These are phyloP conservation scores for Falco novaeseelandiae DNA, from an alignment of 2,797 vertebrate species.

Conservation along the genomic window DNA sequence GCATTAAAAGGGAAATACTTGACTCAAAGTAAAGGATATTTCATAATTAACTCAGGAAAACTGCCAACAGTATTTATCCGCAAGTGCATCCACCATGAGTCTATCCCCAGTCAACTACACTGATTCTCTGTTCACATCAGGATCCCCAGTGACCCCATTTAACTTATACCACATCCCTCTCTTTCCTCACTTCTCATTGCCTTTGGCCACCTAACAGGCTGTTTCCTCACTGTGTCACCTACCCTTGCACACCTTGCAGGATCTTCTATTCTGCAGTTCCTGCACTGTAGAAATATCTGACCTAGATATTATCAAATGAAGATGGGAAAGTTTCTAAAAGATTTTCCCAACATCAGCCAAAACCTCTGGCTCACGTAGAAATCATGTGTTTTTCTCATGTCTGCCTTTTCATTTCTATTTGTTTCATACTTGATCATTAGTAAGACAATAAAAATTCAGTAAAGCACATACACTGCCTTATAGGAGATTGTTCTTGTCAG, in stretches of 20 bases:
- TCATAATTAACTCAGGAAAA: not conserved
- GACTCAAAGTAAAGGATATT: not conserved
- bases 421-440: not conserved
- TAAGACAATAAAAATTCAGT: not conserved
- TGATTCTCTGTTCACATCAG: not conserved
- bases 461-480: not conserved
- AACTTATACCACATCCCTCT: not conserved
- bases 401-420: not conserved
- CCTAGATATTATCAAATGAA: not conserved
- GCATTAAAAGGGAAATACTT: not conserved
- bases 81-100: not conserved
- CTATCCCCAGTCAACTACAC: not conserved
- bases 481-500: not conserved
- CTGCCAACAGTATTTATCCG: fast-evolving
- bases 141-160: not conserved
- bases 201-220: not conserved
- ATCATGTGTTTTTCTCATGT: not conserved
- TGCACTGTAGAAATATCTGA: not conserved
- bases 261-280: not conserved
- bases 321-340: not conserved
- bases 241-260: not conserved
- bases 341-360: not conserved
- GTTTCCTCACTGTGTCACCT: not conserved
- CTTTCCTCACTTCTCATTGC: not conserved
- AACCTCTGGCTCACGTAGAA: not conserved